Base-by-base conservation (phyloP, 2,888 invertebrate species). In the Cephalotes varians region DNA sequence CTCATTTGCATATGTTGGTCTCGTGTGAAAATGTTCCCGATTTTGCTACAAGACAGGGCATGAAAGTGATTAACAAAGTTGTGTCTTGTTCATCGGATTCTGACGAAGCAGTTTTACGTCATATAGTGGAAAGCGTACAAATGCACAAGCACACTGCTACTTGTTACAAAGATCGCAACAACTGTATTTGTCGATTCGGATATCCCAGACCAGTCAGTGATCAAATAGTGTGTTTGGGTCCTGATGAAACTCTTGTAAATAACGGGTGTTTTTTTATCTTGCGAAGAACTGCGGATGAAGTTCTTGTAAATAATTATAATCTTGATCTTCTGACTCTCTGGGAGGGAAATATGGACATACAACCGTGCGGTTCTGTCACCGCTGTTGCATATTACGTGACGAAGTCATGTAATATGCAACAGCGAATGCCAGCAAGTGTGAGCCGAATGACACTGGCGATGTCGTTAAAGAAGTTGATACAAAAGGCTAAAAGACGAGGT, bases 381-480 rank as follows among this genome's bases (percentile, higher is more conserved):
- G 60, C 5, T 34, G 18, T 60, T 34, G 34, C 34, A 5, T 34
- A 60, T 60, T 34, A 60, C 34, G 34, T 34, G 0, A 34, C 60
- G n/a, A 60, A n/a, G n/a, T n/a, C n/a, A n/a, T n/a, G n/a, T n/a
- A 60, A 34, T 60, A 60, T n/a, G 31, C 60, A 60, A 31, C 31
- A n/a, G n/a, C n/a, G n/a, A n/a, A n/a, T n/a, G n/a, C n/a, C n/a
- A n/a, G n/a, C 34, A 60, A 60, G n/a, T 31, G 34, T 60, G 28
- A 60, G 5, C n/a, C 34, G 31, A 1, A 60, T 18, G 18, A 58
- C 34, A n/a, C n/a, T 9, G 34, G 60, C 34, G 31, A 34, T 34
- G 31, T n/a, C 5, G 4, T 34, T 34, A 60, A 60, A 34, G n/a
- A 60, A 2, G n/a, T 60, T 7, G 34, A 31, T 5, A n/a, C n/a